A percentile compares a stretch with the other conserved stretches of the same genome.
Conservation (phyloP, 2,888 invertebrate genomes). For the Protophormia terraenovae region DNA sequence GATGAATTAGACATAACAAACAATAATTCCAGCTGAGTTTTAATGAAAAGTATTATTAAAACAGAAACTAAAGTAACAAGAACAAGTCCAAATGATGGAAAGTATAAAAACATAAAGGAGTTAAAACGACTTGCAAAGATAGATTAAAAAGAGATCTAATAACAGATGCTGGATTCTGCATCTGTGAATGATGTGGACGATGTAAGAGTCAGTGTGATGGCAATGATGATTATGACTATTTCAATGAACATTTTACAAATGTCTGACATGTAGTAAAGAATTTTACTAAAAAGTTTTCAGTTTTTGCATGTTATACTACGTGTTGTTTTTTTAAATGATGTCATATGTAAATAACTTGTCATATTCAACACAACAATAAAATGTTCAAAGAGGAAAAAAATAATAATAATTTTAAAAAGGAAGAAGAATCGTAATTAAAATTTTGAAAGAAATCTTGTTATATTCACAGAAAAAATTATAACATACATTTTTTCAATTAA, state of each 20-base stretch:
- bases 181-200: not conserved
- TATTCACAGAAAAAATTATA: no score
- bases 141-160: not conserved
- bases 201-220: not conserved
- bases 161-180: not conserved
- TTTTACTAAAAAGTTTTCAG: not conserved
- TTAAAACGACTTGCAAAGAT: not conserved
- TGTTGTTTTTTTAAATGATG: constrained; percentile 8
- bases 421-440: no score
- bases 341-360: constrained; percentile 51
- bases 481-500: no score
- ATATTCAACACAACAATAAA: no score
- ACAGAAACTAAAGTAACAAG: not conserved
- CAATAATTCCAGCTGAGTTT: constrained; percentile 47
- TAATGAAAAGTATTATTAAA: constrained; percentile 3
- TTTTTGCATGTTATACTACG: not conserved
- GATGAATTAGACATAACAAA: constrained; percentile 58
- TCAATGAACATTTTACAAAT: constrained; percentile 14
- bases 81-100: not conserved
- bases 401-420: no score
- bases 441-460: no score
- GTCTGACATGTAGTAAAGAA: constrained; percentile 2
- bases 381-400: no score
- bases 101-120: not conserved
- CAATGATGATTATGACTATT: not conserved